A percentile compares a stretch with the other conserved stretches of the same genome.
Conservation (phyloP, 1,140 invertebrate species). For the Dendrolimus punctatus region DNA sequence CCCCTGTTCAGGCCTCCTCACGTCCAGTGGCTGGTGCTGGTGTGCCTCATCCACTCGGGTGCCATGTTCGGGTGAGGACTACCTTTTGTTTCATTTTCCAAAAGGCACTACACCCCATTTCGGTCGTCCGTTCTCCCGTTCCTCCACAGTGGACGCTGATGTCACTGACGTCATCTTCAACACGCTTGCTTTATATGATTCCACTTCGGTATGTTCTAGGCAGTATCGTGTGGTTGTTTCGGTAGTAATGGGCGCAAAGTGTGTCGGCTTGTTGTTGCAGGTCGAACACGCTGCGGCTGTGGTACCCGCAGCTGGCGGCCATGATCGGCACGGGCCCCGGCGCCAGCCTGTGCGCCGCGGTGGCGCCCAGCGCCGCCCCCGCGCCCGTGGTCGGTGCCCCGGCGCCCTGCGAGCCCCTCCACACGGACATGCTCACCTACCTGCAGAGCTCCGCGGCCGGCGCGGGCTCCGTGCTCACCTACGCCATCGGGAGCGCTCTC, state of each 20-base stretch:
- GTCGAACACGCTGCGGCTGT: constrained; percentile 71
- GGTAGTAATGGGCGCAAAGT: not conserved
- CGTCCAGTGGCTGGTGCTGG: constrained; percentile 46
- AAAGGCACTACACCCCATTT: not conserved
- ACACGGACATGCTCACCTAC: constrained; percentile 68
- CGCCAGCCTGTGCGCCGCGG: constrained; percentile 42
- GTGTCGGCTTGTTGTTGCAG: constrained; percentile 33
- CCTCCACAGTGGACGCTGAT: too few relatives aligned
- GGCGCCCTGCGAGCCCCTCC: constrained; percentile 30
- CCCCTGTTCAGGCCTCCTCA: constrained; percentile 60
- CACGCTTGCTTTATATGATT: too few relatives aligned
- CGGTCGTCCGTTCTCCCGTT: too few relatives aligned
- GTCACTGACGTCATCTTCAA: too few relatives aligned
- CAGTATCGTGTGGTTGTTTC: not conserved
- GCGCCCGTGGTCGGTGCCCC: constrained; percentile 4
- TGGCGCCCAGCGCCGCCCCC: constrained; percentile 20
- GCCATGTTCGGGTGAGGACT: constrained; percentile 65
- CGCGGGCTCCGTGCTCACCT: constrained; percentile 63
- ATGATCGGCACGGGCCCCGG: constrained; percentile 50
- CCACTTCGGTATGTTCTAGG: not conserved
- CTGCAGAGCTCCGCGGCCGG: constrained; percentile 72
- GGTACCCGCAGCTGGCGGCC: constrained; percentile 77
- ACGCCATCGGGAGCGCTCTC: constrained; percentile 63
- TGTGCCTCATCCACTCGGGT: constrained; percentile 57
- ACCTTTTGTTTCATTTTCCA: too few relatives aligned